Percentiles rank a stretch among this genome's conserved stretches.
Conservation (phyloP, 1,140 invertebrate genomes). For the Scaptodrosophila lebanonensis region DNA sequence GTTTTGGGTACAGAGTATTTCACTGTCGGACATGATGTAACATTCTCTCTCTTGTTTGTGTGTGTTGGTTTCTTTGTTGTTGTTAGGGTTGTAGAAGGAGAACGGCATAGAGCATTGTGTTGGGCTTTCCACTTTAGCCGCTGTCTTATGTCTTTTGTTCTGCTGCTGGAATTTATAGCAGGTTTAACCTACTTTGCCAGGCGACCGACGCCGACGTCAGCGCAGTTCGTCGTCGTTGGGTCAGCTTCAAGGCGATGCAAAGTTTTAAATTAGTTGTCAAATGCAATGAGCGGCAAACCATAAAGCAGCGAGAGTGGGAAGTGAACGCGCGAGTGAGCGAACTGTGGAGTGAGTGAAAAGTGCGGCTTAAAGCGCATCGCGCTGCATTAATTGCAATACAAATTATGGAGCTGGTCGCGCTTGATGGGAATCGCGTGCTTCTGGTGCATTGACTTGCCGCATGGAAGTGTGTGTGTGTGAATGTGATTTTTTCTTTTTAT, state of each 20-base stretch:
- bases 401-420: constrained; percentile 25
- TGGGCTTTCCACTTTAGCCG: no score
- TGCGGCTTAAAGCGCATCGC: constrained; percentile 22
- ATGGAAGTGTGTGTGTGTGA: not conserved
- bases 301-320: no score
- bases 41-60: no score
- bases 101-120: no score
- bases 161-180: constrained; percentile 65
- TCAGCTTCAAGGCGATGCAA: constrained; percentile 55
- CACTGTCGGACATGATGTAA: no score
- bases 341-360: constrained; percentile 50
- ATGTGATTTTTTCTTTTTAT: constrained; percentile 18
- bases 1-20: no score
- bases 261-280: constrained; percentile 71
- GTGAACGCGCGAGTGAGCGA: no score
- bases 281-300: constrained; percentile 38
- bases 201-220: constrained; percentile 1
- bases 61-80: constrained; percentile 3
- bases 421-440: constrained; percentile 46
- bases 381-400: constrained; percentile 61
- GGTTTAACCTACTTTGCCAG: constrained; percentile 60
- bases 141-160: constrained; percentile 54
- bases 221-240: constrained; percentile 24
- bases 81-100: constrained; percentile 29
- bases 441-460: constrained; percentile 46